phyloP scores from a whole-genome alignment of 2,113 vertebrate genomes.

The Tricholaema leucomelas region DNA sequence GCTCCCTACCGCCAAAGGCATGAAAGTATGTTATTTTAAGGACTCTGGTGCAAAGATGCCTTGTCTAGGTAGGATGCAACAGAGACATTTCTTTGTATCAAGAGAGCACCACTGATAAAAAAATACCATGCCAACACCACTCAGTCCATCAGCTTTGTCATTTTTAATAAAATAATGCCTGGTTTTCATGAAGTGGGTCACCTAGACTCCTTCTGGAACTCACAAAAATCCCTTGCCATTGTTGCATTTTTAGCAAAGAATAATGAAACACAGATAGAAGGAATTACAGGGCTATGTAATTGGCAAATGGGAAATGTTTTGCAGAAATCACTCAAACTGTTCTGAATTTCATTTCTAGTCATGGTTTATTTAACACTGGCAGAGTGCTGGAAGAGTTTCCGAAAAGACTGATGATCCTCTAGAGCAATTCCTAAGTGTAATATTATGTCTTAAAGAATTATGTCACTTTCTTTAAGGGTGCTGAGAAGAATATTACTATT shows the following conservation, averaged over 20 bases:
- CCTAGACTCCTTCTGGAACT: conserved; percentile 62
- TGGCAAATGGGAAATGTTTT: conserved; percentile 79
- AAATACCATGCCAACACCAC: conserved; percentile 7
- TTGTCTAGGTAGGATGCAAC: not conserved
- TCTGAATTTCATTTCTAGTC: conserved; percentile 80
- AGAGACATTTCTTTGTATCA: not conserved
- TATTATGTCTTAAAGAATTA: conserved; percentile 81
- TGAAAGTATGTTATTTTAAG: not conserved
- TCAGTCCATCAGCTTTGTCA: conserved; percentile 40
- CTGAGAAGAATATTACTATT: conserved; percentile 70
- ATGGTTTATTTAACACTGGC: conserved; percentile 80
- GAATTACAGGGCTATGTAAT: conserved; percentile 73
- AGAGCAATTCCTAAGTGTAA: conserved; percentile 75
- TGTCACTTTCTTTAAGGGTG: conserved; percentile 74
- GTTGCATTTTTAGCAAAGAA: conserved; percentile 74
- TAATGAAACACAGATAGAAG: conserved; percentile 75
- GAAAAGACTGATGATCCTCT: conserved; percentile 77
- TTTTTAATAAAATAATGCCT: conserved; percentile 29
- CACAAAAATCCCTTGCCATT: conserved; percentile 61
- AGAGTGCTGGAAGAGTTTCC: conserved; percentile 62
- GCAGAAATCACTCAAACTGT: conserved; percentile 77
- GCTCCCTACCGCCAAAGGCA: not conserved
- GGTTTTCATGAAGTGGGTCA: conserved; percentile 44
- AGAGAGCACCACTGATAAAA: conserved; percentile 6
- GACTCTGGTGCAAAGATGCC: not conserved